phyloP scores from a whole-genome alignment of 2,113 vertebrate genomes.

The zebrafish (Danio rerio) region GRCz12tu NC_133182.1:50131001-50131500 shows the following conservation, averaged over 20 bases:
- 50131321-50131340: background rate
- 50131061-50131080: no score
- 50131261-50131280: background rate
- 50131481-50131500: no score
- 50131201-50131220: background rate
- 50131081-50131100: no score
- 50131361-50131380: constrained; percentile 86
- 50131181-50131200: no score
- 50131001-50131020: no score
- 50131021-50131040: no score
- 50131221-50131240: background rate
- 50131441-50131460: constrained; percentile 55
- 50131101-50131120: no score
- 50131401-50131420: constrained; percentile 86
- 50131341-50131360: constrained; percentile 77
- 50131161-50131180: no score
- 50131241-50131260: background rate
- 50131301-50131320: background rate
- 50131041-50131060: no score
- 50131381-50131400: constrained; percentile 87
- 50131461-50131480: background rate
- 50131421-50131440: constrained; percentile 88
- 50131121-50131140: no score
- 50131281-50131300: background rate
- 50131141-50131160: no score